Evolutionary conservation across 1,140 invertebrate genomes (phyloP).

Genomic region (Euglossa dilemma): DNA sequence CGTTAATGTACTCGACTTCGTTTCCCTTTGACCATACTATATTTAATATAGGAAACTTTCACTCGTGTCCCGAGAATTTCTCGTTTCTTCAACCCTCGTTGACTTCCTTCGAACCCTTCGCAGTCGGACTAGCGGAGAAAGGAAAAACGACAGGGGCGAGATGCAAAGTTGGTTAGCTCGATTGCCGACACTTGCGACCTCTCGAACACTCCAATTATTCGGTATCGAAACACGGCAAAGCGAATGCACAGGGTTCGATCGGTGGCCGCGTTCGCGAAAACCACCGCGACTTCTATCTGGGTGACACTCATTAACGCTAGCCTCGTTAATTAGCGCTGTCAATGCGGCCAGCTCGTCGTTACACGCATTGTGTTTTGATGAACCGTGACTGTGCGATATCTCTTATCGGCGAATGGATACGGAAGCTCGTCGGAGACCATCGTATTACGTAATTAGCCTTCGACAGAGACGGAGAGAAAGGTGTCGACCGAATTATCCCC

Average conservation of each 20-base stretch:
- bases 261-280: neutral
- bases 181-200: conserved; percentile 2
- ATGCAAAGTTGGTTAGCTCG: neutral
- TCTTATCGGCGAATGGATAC: conserved; percentile 54
- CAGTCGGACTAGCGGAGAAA: no score
- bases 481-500: conserved; percentile 54
- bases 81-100: no score
- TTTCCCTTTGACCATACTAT: no score
- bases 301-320: conserved; percentile 56
- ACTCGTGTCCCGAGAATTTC: neutral
- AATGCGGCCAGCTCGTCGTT: conserved; percentile 34
- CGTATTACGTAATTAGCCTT: conserved; percentile 62
- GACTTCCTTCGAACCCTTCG: no score
- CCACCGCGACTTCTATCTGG: neutral
- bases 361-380: conserved; percentile 62
- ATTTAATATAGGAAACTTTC: neutral
- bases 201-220: conserved; percentile 36
- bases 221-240: neutral
- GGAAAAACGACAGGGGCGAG: neutral
- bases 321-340: conserved; percentile 58
- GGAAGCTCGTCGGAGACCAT: conserved; percentile 49
- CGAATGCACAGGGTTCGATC: conserved; percentile 1
- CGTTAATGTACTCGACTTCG: neutral
- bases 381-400: conserved; percentile 49
- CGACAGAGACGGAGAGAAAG: conserved; percentile 29